Evolutionary conservation across 2,797 vertebrate genomes (phyloP).

Genomic region (Lepidocolaptes lacrymiger): DNA sequence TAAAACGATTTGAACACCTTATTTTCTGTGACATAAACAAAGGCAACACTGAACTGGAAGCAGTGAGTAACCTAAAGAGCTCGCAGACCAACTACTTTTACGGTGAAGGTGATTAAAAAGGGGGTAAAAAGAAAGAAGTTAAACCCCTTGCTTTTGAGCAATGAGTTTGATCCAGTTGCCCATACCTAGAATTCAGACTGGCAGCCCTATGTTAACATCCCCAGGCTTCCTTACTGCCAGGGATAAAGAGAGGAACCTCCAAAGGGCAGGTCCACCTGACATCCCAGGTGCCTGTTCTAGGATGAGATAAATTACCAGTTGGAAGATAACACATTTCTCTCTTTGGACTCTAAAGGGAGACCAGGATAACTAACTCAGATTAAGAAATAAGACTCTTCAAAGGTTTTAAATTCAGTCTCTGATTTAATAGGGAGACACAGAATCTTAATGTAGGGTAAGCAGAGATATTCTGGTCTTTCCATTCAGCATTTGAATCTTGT

Average conservation of each 20-base stretch:
- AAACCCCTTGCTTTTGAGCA: neutral
- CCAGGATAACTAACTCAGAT: neutral
- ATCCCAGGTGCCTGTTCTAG: neutral
- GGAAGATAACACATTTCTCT: neutral
- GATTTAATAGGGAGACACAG: neutral
- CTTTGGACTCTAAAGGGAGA: neutral
- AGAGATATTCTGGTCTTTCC: neutral
- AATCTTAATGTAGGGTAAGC: neutral
- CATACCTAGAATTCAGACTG: neutral
- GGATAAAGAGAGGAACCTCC: neutral
- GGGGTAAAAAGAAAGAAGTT: neutral
- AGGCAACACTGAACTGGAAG: neutral
- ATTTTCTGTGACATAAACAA: slow-evolving; percentile 50
- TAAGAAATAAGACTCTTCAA: neutral
- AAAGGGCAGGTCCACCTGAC: neutral
- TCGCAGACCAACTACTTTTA: neutral
- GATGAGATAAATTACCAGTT: neutral
- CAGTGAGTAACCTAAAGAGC: neutral
- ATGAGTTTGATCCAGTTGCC: neutral
- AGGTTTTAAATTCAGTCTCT: neutral
- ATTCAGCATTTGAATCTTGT: neutral
- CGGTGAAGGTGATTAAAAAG: neutral
- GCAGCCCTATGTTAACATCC: neutral
- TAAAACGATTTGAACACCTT: slow-evolving; percentile 25
- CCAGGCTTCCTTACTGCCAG: neutral